Base-by-base conservation (phyloP, 2,797 vertebrate genomes). In the Mormyrops boulengeri region DNA sequence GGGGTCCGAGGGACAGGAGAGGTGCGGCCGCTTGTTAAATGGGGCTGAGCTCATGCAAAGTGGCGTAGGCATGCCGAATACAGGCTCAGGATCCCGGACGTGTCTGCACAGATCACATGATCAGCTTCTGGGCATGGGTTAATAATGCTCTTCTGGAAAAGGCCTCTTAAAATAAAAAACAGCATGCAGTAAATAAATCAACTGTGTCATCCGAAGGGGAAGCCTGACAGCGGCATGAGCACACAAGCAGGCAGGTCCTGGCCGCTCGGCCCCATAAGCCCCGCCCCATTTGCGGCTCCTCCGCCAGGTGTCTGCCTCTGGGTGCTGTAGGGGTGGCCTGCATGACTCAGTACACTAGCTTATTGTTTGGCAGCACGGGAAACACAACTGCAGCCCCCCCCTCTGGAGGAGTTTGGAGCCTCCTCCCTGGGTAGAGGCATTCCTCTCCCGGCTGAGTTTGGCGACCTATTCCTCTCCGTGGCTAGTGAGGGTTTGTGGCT, bases 271-370 rank as follows among this genome's bases (percentile, higher is more conserved):
- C 62, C 19, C 6, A 17, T 52, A 5, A 30, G 85, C 50, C 22
- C n/a, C 80, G 7, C 44, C 57, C 49, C 47, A 34, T 69, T 69
- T 47, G 5, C 50, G 17, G 8, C 34, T 62, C 14, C 55, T 57
- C 57, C 14, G 34, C 90, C 90, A 89, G 88, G 53, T 90, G 85
- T 89, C 44, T 82, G 88, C 88, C 85, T 80, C 73, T 84, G 44
- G 90, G 85, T 53, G 86, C 47, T 77, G 50, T 41, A 60, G 17
- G 44, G 41, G 85, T 47, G 47, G 53, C 38, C 22, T 4, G 30
- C 6, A 44, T 87, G 85, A 60, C 53, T 87, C 85, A 53, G 14
- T 87, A 52, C 30, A 53, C 22, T 12, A n/a, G 41, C 6, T 34
- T 38, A 49, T 38, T 22, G 60, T 41, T 60, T 19, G 17, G 53